Evolutionary conservation across 2,888 invertebrate genomes (phyloP), one percentile per base, ranked within the genome.

Genomic region (Xestobium rufovillosum): DNA sequence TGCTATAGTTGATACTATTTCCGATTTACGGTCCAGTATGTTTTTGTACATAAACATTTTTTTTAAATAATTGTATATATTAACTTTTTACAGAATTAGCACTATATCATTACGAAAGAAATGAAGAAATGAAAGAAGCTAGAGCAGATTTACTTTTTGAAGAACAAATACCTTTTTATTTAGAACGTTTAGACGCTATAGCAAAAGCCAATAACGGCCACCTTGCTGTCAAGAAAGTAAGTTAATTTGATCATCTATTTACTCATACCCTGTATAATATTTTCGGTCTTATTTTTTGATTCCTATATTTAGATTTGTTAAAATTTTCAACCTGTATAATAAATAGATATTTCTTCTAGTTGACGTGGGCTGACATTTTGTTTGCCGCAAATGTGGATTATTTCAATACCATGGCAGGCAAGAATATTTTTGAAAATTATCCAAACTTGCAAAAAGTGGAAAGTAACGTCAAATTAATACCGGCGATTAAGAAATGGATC

Each of bases 11-110:
- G 78, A 77, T 40, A 75, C 72, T 26, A 47, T 76, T 14, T 68
- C 68, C 30, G 79, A 80, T 45, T 59, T 79, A 30, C 68, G 75
- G 9, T 33, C 48, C 1, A 73, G 78, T 78, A 50, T 69, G 73
- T 38, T 8, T 8, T 23, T 8, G 8, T 23, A 8, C 8, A 23
- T 8, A 23, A 23, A 23, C 8, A 23, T 23, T 8, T 23, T 8
- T 23, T 8, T 8, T 23, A 8, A 23, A 8, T 23, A 23, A 8
- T 23, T 23, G 23, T 8, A 23, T 23, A 23, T 8, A n/a, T 8
- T 8, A 23, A 8, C 23, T 23, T 23, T 23, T 23, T 23, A 23
- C 8, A 23, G n/a, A 23, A n/a, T n/a, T n/a, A n/a, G n/a, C n/a
- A 23, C 23, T 8, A 23, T 23, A 23, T 8, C 8, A 23, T 23